Percentiles rank a stretch among this genome's conserved stretches.
Evolutionary conservation across 1,140 invertebrate species (phyloP).

Genomic region (Brachionus manjavacas): DNA sequence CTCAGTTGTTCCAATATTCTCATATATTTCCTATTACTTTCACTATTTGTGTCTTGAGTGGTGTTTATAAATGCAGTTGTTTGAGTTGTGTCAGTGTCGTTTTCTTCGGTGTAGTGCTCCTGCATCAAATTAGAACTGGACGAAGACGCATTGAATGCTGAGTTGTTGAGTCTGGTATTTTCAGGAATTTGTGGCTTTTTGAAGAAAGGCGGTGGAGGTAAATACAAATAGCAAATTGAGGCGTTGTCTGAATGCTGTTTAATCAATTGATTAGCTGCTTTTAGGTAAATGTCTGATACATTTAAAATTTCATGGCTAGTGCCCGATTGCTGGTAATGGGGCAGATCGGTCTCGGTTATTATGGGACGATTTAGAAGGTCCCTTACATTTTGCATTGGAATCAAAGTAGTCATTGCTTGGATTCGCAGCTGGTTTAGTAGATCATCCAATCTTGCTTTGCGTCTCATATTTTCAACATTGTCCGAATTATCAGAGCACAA

Average conservation of each 20-base stretch:
- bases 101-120: background rate
- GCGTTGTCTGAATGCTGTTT: slow-evolving; percentile 29
- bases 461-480: background rate
- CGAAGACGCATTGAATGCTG: background rate
- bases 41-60: slow-evolving; percentile 19
- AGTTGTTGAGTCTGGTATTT: background rate
- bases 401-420: background rate
- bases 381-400: slow-evolving; percentile 17
- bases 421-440: slow-evolving; percentile 37
- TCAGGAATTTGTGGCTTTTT: background rate
- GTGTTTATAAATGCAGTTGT: slow-evolving; percentile 28
- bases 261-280: slow-evolving; percentile 14
- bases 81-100: background rate
- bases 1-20: background rate
- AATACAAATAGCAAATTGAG: slow-evolving; percentile 29
- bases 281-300: slow-evolving; percentile 24
- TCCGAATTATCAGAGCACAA: slow-evolving; percentile 45
- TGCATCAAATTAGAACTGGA: slow-evolving; percentile 27
- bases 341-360: background rate
- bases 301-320: background rate
- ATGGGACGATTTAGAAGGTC: slow-evolving; percentile 17
- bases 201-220: slow-evolving; percentile 24
- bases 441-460: slow-evolving; percentile 28
- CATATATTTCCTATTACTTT: slow-evolving; percentile 9
- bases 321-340: background rate